A percentile compares a stretch with the other conserved stretches of the same genome.
Conservation (phyloP, 2,888 invertebrate species). For the Eupithecia tripunctaria region DNA sequence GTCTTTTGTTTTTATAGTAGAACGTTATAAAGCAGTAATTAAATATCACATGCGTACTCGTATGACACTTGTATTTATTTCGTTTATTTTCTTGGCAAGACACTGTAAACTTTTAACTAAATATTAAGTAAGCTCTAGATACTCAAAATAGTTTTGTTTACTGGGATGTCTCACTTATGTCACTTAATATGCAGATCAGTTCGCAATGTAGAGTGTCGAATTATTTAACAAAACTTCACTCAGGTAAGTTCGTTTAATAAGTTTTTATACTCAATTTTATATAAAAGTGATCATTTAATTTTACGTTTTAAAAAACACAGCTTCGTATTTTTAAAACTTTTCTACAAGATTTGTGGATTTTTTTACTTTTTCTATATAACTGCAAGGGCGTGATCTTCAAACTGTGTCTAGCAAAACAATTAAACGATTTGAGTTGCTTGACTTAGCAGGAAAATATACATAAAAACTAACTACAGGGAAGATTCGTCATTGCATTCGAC, state of each 20-base stretch:
- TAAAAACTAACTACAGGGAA: slow-evolving; percentile 19
- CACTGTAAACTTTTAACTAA: neutral
- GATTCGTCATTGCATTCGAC: slow-evolving; percentile 11
- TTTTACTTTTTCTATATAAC: neutral
- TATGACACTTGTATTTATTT: neutral
- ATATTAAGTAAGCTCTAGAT: neutral
- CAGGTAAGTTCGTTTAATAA: neutral
- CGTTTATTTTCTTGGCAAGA: neutral
- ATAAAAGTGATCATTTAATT: neutral
- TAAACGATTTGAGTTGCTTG: neutral
- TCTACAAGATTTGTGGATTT: neutral
- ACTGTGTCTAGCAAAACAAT: neutral
- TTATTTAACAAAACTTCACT: neutral
- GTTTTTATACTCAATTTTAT: neutral
- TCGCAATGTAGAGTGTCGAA: neutral
- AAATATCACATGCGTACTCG: neutral
- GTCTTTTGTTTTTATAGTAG: neutral
- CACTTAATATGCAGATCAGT: too few species aligned
- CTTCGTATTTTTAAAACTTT: neutral
- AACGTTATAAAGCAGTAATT: neutral
- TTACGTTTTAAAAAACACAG: neutral
- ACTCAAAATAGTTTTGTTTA: neutral
- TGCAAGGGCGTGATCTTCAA: neutral
- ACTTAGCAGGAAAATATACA: slow-evolving; percentile 16
- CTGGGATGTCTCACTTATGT: too few species aligned